Percentiles rank a stretch among this genome's conserved stretches.
phyloP scores from a whole-genome alignment of 2,888 invertebrate genomes.

The Cheilosia urbana region DNA sequence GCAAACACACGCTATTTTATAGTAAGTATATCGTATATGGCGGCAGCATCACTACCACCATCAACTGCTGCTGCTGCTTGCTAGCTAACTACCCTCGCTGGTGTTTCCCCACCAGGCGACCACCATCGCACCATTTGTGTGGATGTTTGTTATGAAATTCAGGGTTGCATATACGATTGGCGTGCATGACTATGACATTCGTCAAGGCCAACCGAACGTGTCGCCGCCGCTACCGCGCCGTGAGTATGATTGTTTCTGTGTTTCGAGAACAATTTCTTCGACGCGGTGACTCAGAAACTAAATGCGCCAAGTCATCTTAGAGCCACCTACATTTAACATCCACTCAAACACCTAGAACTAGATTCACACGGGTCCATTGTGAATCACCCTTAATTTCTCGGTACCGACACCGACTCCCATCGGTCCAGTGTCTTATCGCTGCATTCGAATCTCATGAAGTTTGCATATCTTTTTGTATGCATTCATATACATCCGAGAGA shows the following conservation, averaged over 20 bases:
- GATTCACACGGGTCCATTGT: background rate
- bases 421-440: constrained; percentile 62
- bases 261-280: constrained; percentile 62
- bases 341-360: constrained; percentile 21
- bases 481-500: constrained; percentile 56
- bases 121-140: constrained; percentile 21
- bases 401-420: constrained; percentile 44
- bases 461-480: constrained; percentile 37
- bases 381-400: constrained; percentile 67
- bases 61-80: background rate
- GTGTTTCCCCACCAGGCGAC: background rate
- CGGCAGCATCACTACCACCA: background rate
- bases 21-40: background rate
- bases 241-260: constrained; percentile 22
- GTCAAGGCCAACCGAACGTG: constrained; percentile 52
- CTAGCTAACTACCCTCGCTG: constrained; percentile 1
- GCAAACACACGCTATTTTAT: constrained; percentile 30
- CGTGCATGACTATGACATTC: constrained; percentile 75
- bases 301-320: constrained; percentile 43
- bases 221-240: constrained; percentile 7
- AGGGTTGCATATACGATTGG: constrained; percentile 71
- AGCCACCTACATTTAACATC: constrained; percentile 51
- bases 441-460: constrained; percentile 53
- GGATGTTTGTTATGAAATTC: constrained; percentile 63
- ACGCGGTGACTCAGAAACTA: constrained; percentile 52